phyloP scores from a whole-genome alignment of 2,888 invertebrate species.

The Parnassius smintheus region DNA sequence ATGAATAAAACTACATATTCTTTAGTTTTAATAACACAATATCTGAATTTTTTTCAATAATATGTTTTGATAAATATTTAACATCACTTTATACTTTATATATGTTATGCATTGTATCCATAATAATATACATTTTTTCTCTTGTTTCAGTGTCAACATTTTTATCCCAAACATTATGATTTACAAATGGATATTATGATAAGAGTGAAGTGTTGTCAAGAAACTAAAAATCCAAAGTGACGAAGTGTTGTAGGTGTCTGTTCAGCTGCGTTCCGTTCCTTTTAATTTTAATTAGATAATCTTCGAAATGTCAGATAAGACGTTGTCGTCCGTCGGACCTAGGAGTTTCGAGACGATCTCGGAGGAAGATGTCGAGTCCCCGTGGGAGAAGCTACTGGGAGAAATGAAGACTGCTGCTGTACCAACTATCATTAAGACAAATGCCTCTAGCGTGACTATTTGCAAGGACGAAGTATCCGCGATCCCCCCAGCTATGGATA shows the following conservation, averaged over 20 bases:
- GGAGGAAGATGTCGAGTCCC: slow-evolving; percentile 72
- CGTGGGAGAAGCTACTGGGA: slow-evolving; percentile 75
- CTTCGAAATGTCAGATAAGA: slow-evolving; percentile 74
- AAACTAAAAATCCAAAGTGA: slow-evolving; percentile 81
- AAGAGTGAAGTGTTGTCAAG: slow-evolving; percentile 81
- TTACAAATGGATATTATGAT: slow-evolving; percentile 82
- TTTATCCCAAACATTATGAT: slow-evolving; percentile 81
- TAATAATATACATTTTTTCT: slow-evolving; percentile 36
- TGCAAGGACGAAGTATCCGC: slow-evolving; percentile 59
- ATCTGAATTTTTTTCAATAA: too few species aligned
- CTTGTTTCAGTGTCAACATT: slow-evolving; percentile 80
- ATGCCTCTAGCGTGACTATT: slow-evolving; percentile 68
- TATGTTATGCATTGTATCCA: background rate
- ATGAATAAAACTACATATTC: too few species aligned
- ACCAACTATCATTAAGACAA: slow-evolving; percentile 73
- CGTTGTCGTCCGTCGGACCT: slow-evolving; percentile 73
- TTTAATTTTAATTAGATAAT: slow-evolving; percentile 42
- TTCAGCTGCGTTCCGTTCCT: slow-evolving; percentile 71
- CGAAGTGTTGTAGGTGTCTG: slow-evolving; percentile 78
- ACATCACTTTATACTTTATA: background rate
- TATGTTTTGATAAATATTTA: too few species aligned
- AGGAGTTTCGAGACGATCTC: slow-evolving; percentile 78
- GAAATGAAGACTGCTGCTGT: slow-evolving; percentile 67
- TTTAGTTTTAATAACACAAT: too few species aligned
- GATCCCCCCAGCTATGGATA: slow-evolving; percentile 52